These are phyloP conservation scores for Ceryle rudis DNA, from an alignment of 2,797 vertebrate genomes.

Conservation along the genomic window DNA sequence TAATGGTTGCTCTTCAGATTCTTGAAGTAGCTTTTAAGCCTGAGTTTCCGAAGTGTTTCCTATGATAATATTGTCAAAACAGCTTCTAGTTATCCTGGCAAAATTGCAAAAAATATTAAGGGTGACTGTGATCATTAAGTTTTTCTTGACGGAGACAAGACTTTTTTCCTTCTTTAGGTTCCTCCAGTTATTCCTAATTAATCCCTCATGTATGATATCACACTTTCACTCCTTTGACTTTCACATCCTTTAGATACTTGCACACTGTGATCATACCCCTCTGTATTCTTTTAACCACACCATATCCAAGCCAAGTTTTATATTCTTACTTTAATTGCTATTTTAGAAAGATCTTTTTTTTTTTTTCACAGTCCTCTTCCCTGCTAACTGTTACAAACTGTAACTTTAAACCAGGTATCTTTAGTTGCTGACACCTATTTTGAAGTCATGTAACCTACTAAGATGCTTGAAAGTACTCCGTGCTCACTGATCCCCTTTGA, in stretches of 20 bases:
- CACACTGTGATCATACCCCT: background rate
- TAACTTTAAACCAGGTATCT: background rate
- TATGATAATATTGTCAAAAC: background rate
- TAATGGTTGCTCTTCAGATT: background rate
- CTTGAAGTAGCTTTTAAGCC: background rate
- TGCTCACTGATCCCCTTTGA: background rate
- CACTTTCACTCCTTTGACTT: background rate
- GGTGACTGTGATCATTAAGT: background rate
- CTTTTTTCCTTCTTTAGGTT: slow-evolving; percentile 19
- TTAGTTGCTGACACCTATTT: background rate
- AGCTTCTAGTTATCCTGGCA: slow-evolving; percentile 26
- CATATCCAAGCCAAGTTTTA: background rate
- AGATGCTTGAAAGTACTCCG: background rate
- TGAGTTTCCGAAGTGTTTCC: slow-evolving; percentile 23
- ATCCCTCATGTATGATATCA: background rate
- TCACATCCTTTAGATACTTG: slow-evolving; percentile 18
- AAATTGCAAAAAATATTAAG: background rate
- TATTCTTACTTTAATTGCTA: background rate
- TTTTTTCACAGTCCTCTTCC: background rate
- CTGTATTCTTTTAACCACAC: background rate
- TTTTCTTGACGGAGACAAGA: background rate
- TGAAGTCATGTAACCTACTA: background rate
- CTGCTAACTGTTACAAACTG: background rate
- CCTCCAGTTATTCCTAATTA: slow-evolving; percentile 36
- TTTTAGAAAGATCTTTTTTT: background rate